Conservation (phyloP, 2,113 vertebrate genomes). For the Tragelaphus buxtoni region DNA sequence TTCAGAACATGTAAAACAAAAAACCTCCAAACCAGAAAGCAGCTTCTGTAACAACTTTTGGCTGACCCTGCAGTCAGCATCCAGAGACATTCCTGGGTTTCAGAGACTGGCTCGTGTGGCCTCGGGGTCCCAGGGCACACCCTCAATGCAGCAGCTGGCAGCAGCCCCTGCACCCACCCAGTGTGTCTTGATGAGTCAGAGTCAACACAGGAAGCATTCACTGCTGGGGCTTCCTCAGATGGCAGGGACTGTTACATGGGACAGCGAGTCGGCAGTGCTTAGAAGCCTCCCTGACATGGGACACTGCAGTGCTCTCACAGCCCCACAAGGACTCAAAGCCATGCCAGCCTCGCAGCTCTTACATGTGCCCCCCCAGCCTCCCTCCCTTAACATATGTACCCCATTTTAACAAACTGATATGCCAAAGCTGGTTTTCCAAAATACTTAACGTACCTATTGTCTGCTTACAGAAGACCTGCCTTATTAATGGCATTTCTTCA, state of each 20-base stretch:
- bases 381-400: no score
- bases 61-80: neutral
- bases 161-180: neutral
- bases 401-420: neutral
- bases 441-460: neutral
- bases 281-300: neutral
- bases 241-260: neutral
- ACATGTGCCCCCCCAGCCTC: neutral
- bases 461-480: neutral
- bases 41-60: neutral
- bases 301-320: neutral
- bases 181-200: neutral
- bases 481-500: neutral
- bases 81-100: neutral
- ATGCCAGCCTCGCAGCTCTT: no score
- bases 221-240: neutral
- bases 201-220: neutral
- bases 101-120: neutral
- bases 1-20: neutral
- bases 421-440: neutral
- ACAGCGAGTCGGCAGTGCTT: neutral
- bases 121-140: fast-evolving
- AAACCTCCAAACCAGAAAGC: neutral
- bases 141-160: neutral
- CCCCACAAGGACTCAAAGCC: neutral